Base-by-base conservation (phyloP, 2,888 invertebrate genomes). In the Vandiemenella viatica region DNA sequence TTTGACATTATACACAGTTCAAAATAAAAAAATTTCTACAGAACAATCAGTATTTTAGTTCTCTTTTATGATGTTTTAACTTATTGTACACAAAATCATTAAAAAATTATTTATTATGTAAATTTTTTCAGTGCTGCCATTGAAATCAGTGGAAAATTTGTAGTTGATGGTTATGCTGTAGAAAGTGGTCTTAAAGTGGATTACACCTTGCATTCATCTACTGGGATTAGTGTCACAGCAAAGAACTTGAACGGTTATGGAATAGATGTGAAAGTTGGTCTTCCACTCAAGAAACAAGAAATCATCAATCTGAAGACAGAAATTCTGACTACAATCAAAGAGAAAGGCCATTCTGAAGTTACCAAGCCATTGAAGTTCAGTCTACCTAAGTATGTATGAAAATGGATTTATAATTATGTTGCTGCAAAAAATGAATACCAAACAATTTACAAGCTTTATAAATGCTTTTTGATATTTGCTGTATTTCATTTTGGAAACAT, bases 261-360 rank as follows among this genome's bases (percentile, higher is more conserved):
- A 0, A 69, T 91, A 43, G 86, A 88, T 59, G 62, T 91, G 0
- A 80, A 83, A 59, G 64, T 89, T 32, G 80, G 80, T 5, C 65
- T 89, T 3, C 92, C 92, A 0, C 72, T 86, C 42, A 78, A 83
- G 48, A 84, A 85, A 57, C 82, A 90, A 58, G 86, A 91, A 60
- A 66, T 93, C 1, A 15, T 52, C 16, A 49, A 22, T 13, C 6
- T 52, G 17, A 46, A 44, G 37, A 43, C 47, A 13, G 77, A 80
- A 42, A 67, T 85, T 5, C 74, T 82, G 5, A 75, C 79, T 59
- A 72, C 75, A 56, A 70, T 72, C 1, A 69, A 76, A n/a, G 80
- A 82, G 58, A 74, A 73, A 50, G 79, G 79, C 15, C 71, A 72
- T 37, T 59, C 67, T 8, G 73, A 73, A 7, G 62, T 59, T 1